Evolutionary conservation across 2,888 invertebrate species (phyloP).

Genomic region (Calliopum simillimum): DNA sequence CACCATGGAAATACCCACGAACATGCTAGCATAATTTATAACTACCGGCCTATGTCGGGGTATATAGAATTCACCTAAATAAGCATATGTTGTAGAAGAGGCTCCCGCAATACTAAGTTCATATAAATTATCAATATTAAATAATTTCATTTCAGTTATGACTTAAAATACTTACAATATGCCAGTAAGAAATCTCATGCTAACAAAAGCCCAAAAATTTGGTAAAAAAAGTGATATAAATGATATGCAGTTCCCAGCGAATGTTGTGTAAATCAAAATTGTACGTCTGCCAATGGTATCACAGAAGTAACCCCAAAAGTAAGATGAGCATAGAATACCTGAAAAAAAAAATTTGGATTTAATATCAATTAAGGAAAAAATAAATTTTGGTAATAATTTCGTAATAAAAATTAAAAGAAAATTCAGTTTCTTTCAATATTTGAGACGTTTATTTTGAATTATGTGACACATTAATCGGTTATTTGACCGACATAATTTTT

Average conservation of each 20-base stretch:
- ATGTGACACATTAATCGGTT: too few relatives aligned
- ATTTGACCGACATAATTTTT: too few relatives aligned
- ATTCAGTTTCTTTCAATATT: background rate
- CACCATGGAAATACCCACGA: slow-evolving; percentile 62
- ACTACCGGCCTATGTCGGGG: slow-evolving; percentile 60
- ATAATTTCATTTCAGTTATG: background rate
- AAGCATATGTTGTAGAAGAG: slow-evolving; percentile 66
- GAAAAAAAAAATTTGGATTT: slow-evolving; percentile 31
- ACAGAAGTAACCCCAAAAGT: slow-evolving; percentile 72
- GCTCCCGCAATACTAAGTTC: slow-evolving; percentile 67
- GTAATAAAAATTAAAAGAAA: background rate
- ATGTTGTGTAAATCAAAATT: slow-evolving; percentile 68
- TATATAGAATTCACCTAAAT: slow-evolving; percentile 67
- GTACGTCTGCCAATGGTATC: slow-evolving; percentile 70
- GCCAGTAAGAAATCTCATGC: slow-evolving; percentile 70
- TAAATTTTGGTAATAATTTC: background rate
- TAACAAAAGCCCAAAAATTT: slow-evolving; percentile 69
- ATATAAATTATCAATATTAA: slow-evolving; percentile 10
- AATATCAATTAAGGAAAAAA: background rate
- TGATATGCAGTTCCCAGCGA: slow-evolving; percentile 68
- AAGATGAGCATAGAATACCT: slow-evolving; percentile 71
- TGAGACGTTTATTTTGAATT: too few relatives aligned
- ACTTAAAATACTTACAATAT: slow-evolving; percentile 67
- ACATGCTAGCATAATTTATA: slow-evolving; percentile 64
- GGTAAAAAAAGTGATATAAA: slow-evolving; percentile 69